Percentiles rank a stretch among this genome's conserved stretches.
Evolutionary conservation across 2,113 vertebrate genomes (phyloP).

Genomic region (Burhinus bistriatus): DNA sequence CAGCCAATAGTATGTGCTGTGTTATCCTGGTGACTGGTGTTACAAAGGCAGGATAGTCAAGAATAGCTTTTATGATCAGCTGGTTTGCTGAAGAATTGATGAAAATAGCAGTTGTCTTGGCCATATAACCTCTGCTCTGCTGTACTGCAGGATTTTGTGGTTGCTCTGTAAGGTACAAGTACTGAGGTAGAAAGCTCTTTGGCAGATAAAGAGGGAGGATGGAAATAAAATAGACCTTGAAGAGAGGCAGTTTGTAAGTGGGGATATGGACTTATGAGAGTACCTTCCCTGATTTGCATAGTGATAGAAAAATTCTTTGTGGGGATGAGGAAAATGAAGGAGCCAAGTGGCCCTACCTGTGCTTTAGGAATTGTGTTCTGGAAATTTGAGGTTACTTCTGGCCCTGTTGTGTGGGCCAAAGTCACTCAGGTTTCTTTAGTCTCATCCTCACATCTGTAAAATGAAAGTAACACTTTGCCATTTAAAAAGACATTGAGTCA

Average conservation of each 20-base stretch:
- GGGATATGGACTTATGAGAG: neutral
- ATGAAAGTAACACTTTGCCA: neutral
- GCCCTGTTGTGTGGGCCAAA: neutral
- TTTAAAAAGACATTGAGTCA: neutral
- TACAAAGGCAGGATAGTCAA: conserved; percentile 38
- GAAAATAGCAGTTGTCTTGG: conserved; percentile 34
- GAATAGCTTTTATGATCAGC: conserved; percentile 29
- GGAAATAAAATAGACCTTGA: neutral
- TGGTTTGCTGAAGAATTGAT: conserved; percentile 52
- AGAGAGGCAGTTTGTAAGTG: neutral
- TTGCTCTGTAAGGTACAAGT: neutral
- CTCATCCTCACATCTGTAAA: neutral
- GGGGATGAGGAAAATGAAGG: neutral
- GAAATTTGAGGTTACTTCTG: neutral
- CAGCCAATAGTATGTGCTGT: conserved; percentile 33
- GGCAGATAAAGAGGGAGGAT: neutral
- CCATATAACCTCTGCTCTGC: conserved; percentile 17
- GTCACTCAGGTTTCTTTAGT: neutral
- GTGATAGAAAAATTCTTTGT: neutral
- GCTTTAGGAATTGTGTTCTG: neutral
- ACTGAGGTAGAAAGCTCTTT: neutral
- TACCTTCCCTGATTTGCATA: neutral
- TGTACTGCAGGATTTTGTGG: neutral
- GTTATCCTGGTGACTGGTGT: conserved; percentile 32
- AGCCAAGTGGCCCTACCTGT: neutral